Conservation (phyloP, 1,140 invertebrate species). For the Chlorops oryzae region DNA sequence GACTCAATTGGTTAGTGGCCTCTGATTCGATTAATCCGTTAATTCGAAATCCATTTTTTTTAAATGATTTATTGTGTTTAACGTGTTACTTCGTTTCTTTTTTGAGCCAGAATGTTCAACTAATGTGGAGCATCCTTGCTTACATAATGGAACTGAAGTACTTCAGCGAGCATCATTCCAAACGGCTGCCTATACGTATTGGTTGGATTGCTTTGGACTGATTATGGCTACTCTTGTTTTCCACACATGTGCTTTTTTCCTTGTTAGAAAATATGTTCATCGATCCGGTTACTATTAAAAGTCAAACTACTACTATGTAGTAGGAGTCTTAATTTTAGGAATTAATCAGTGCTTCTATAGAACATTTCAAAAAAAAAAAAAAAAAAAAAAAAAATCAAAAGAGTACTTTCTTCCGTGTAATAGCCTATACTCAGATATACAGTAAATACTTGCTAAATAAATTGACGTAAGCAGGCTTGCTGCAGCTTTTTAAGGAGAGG, state of each 20-base stretch:
- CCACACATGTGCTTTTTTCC: constrained; percentile 32
- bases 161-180: constrained; percentile 34
- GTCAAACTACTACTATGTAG: background rate
- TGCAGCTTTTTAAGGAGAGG: too few species aligned
- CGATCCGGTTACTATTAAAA: constrained; percentile 42
- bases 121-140: constrained; percentile 36
- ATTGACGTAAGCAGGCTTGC: too few species aligned
- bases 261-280: constrained; percentile 33
- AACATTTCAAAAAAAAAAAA: too few species aligned
- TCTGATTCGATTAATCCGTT: background rate
- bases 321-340: too few species aligned
- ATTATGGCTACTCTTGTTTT: constrained; percentile 31
- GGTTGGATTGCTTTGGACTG: constrained; percentile 39
- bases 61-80: background rate
- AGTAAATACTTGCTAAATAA: too few species aligned
- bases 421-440: too few species aligned
- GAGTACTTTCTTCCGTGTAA: too few species aligned
- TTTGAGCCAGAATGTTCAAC: constrained; percentile 29
- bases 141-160: constrained; percentile 37
- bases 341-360: too few species aligned
- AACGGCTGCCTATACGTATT: constrained; percentile 33
- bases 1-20: constrained; percentile 55
- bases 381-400: too few species aligned
- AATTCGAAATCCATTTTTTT: background rate
- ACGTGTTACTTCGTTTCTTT: too few species aligned